Evolutionary conservation across 1,140 invertebrate species (phyloP).

Genomic region (Hyphantria cunea): DNA sequence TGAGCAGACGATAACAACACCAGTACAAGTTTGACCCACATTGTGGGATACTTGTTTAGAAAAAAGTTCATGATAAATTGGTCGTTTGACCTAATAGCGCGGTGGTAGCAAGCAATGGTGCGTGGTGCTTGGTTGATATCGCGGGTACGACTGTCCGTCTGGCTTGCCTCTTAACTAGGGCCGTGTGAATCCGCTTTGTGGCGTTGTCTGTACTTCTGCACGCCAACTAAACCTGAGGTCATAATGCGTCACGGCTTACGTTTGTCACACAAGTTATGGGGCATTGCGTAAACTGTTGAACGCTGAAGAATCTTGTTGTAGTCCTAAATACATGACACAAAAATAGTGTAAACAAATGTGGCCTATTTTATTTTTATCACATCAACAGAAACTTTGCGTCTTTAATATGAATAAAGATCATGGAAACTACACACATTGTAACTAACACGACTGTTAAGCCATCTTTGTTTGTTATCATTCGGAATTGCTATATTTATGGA

Average conservation of each 20-base stretch:
- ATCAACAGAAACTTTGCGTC: no score
- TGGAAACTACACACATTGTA: no score
- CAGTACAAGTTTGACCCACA: constrained; percentile 47
- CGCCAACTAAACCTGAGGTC: constrained; percentile 31
- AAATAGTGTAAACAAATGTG: no score
- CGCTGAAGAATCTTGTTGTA: not conserved
- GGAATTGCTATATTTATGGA: no score
- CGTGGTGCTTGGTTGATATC: constrained; percentile 62
- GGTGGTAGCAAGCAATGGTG: constrained; percentile 57
- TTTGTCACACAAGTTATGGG: constrained; percentile 8
- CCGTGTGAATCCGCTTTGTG: constrained; percentile 71
- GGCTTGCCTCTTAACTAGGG: constrained; percentile 48
- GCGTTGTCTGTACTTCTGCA: constrained; percentile 36
- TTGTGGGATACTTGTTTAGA: constrained; percentile 46
- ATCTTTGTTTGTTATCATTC: no score
- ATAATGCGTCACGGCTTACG: constrained; percentile 26
- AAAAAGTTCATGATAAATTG: constrained; percentile 58
- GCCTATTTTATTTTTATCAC: no score
- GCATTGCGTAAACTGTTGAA: constrained; percentile 10
- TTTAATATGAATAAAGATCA: no score
- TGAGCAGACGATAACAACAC: constrained; percentile 47
- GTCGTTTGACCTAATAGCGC: constrained; percentile 27
- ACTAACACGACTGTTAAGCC: no score
- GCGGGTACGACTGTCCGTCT: constrained; percentile 60
- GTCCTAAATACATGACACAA: not conserved